Base-by-base conservation (phyloP, 2,113 vertebrate species). In the Gobio gobio region DNA sequence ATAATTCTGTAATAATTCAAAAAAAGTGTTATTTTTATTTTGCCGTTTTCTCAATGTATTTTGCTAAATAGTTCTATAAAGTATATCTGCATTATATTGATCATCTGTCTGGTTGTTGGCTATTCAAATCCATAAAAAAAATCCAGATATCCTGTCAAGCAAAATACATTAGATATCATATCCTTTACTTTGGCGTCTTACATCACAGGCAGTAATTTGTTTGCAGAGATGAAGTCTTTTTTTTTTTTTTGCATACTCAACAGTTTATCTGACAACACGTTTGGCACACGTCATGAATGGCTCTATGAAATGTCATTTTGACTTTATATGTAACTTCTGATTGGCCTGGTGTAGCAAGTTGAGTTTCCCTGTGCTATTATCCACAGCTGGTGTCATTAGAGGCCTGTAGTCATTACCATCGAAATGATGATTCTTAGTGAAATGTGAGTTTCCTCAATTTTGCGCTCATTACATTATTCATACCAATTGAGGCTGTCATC, bases 401-500 rank as follows among this genome's bases (percentile, higher is more conserved):
- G 49, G n/a, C 70, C 43, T 79, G 13, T 13, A 63, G 79, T 61
- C 70, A 86, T 86, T 86, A 86, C 54, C 58, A 64, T 81, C 78
- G 49, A 74, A 86, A 81, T 64, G 10, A 79, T 85, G 84, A 85
- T 79, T 85, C 84, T 68, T 61, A 61, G 63, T 29, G 16, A 84
- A 75, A 76, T 85, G 64, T 72, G 72, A 72, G 24, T 77, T 82
- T 81, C 26, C 59, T 64, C 78, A 68, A 77, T 70, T 85, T 59
- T 26, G 72, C 51, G 22, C 85, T 90, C 74, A 89, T 90, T 90
- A 85, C 83, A 49, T 84, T 82, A 76, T 82, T 59, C 83, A 89
- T 83, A 56, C n/a, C 64, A 77, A 81, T 77, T 88, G 86, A 89
- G 76, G 88, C 89, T 91, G 88, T 86, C 87, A 61, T 87, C 83